Evolutionary conservation across 2,113 vertebrate genomes (phyloP), one percentile per base, ranked within the genome.

Genomic region (Smithornis capensis): DNA sequence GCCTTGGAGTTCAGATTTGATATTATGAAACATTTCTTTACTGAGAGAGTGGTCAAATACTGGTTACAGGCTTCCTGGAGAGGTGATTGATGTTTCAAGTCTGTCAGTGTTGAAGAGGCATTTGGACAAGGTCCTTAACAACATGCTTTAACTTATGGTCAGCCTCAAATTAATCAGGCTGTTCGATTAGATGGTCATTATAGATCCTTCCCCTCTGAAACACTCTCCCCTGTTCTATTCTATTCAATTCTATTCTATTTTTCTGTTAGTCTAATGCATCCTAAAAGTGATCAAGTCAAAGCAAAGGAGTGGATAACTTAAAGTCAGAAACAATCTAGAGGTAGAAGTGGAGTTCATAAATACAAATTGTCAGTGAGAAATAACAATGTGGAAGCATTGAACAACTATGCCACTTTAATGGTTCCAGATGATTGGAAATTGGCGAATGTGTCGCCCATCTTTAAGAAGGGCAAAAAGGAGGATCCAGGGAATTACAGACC

Each of bases 41-140:
- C 33, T 0, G 1, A 80, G 12, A 45, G 2, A 1, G 2, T 29
- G 2, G 23, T 42, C 11, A 77, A 38, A 60, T n/a, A 12, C 33
- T 27, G 22, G 2, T 57, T 89, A 56, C 1, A 47, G 14, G 5
- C 2, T 80, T 73, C 11, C 28, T 31, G 22, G 42, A 73, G 22
- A 45, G 3, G 2, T 19, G 14, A 10, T 31, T 0, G 0, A 42
- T 80, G 35, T 7, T 10, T 7, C 53, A 73, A 45, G n/a, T 3
- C 6, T 55, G 10, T 49, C 10, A 27, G 5, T 22, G 4, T 40
- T 70, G 49, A 67, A 49, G 28, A 76, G 12, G 8, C 4, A n/a
- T 59, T 68, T 83, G 42, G 35, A 28, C 13, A 91, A 71, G 6
- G 4, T 1, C 24, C 11, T 44, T 74, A 60, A 52, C 7, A 52